These are phyloP conservation scores for Achatina immaculata DNA, from an alignment of 1,140 invertebrate genomes.

Conservation along the genomic window DNA sequence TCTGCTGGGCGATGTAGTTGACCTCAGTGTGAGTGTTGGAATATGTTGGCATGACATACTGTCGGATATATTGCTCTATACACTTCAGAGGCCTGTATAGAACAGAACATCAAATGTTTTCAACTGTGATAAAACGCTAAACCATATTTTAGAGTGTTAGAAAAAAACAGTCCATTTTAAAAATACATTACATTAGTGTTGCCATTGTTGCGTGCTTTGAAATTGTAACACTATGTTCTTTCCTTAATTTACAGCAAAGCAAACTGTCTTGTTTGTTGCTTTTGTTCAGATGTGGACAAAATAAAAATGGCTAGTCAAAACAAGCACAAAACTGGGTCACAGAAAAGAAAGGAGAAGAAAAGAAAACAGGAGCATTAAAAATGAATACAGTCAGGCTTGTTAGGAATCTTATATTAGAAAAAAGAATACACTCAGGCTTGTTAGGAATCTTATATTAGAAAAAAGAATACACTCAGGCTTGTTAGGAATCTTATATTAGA, in stretches of 20 bases:
- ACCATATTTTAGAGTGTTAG: background rate
- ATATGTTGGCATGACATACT: constrained; percentile 86
- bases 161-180: background rate
- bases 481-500: no score
- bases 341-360: no score
- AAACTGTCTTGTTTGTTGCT: background rate
- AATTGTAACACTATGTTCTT: background rate
- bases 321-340: no score
- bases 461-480: no score
- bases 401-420: no score
- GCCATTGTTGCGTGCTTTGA: background rate
- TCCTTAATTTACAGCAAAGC: background rate
- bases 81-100: constrained; percentile 86
- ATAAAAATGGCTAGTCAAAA: no score
- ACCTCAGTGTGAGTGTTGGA: constrained; percentile 89
- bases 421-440: no score
- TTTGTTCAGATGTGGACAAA: no score
- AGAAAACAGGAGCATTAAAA: no score
- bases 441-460: no score
- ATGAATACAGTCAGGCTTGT: no score
- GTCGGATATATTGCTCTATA: constrained; percentile 87
- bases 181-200: background rate
- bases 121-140: background rate
- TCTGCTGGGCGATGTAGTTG: constrained; percentile 87
- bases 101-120: constrained; percentile 83